Evolutionary conservation across 2,113 vertebrate genomes (phyloP).

Genomic region (Sylvietta virens): DNA sequence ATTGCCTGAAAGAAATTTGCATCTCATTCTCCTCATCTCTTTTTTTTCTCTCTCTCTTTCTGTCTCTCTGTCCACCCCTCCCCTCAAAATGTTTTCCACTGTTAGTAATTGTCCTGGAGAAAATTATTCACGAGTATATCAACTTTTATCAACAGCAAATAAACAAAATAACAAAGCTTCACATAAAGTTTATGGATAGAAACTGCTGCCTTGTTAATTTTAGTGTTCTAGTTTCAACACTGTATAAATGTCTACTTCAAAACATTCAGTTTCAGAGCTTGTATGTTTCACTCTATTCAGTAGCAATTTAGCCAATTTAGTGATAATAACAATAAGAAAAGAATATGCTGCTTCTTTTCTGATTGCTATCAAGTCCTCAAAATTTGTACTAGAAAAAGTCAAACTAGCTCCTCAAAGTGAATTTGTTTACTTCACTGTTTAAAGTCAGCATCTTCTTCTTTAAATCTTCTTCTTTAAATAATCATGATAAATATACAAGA

Average conservation of each 20-base stretch:
- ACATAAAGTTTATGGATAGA: background rate
- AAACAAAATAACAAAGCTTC: background rate
- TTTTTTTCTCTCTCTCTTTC: background rate
- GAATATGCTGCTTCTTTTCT: background rate
- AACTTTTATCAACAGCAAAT: background rate
- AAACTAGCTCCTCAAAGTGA: background rate
- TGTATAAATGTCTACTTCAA: background rate
- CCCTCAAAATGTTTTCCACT: background rate
- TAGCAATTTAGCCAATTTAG: background rate
- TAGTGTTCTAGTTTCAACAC: background rate
- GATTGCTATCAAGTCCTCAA: background rate
- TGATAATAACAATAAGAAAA: background rate
- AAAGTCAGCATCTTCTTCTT: background rate
- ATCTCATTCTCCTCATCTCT: background rate
- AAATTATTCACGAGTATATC: background rate
- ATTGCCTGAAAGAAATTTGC: background rate
- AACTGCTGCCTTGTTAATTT: background rate
- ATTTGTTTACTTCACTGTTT: background rate
- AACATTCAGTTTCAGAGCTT: background rate
- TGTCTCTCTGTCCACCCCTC: fast-evolving
- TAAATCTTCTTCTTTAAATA: background rate
- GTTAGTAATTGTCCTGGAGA: background rate
- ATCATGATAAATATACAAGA: background rate
- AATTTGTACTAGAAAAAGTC: background rate
- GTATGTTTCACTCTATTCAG: background rate